phyloP scores from a whole-genome alignment of 2,113 vertebrate genomes.

The Puffinus mauretanicus region DNA sequence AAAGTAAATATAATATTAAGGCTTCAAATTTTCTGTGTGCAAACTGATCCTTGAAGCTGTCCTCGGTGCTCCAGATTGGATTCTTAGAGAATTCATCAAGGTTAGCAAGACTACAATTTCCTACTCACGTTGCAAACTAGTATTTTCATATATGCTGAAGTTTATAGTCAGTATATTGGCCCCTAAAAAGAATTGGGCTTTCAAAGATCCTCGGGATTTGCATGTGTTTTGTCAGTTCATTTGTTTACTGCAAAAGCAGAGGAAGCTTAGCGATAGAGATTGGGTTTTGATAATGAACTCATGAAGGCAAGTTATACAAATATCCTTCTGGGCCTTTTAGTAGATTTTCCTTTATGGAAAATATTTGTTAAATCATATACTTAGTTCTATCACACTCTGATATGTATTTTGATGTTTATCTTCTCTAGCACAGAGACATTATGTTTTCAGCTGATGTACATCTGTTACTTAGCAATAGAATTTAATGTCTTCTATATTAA shows the following conservation, averaged over 20 bases:
- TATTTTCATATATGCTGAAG: not conserved
- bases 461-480: constrained; percentile 49
- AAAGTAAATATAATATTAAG: not conserved
- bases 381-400: not conserved
- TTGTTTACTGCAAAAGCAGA: not conserved
- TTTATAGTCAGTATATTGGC: not conserved
- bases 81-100: not conserved
- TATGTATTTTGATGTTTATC: not conserved
- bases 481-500: constrained; percentile 18
- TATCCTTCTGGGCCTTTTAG: not conserved
- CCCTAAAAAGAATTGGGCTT: not conserved
- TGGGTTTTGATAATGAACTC: not conserved
- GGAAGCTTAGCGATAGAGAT: not conserved
- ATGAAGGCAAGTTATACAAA: not conserved
- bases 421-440: not conserved
- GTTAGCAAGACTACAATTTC: not conserved
- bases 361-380: not conserved
- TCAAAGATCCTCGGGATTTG: not conserved
- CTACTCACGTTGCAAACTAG: not conserved
- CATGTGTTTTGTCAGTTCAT: not conserved
- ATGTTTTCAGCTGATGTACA: constrained; percentile 14
- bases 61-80: not conserved
- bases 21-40: not conserved
- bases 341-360: not conserved
- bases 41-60: not conserved